A percentile compares a stretch with the other conserved stretches of the same genome.
Conservation (phyloP, 2,888 invertebrate species). For the Cylindroiulus punctatus region DNA sequence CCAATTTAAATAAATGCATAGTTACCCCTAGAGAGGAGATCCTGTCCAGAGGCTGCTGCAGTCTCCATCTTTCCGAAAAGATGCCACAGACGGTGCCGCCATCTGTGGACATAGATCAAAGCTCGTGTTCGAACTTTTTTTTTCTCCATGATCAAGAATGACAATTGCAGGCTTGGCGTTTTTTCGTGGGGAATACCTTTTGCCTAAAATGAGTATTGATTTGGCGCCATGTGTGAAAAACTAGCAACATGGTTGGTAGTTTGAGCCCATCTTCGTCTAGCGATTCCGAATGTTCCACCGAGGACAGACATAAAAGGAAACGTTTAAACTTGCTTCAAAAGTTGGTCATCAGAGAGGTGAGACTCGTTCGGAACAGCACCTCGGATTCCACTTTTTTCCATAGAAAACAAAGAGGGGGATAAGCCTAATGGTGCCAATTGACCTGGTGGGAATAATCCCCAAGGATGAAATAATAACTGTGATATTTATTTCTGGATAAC, state of each 20-base stretch:
- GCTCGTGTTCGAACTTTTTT: not conserved
- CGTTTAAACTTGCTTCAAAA: slow-evolving; percentile 53
- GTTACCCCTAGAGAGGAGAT: no score
- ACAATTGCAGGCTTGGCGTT: slow-evolving; percentile 18
- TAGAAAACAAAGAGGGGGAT: not conserved
- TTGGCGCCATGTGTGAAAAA: slow-evolving; percentile 52
- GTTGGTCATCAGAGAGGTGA: slow-evolving; percentile 53
- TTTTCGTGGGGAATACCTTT: slow-evolving; percentile 18
- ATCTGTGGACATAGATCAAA: not conserved
- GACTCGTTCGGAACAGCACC: slow-evolving; percentile 5
- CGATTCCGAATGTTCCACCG: not conserved
- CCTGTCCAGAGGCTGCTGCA: no score
- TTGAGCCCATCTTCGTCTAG: slow-evolving; percentile 12
- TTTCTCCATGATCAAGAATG: not conserved
- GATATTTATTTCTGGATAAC: not conserved
- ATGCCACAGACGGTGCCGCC: not conserved
- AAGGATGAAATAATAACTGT: not conserved
- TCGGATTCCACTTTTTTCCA: not conserved
- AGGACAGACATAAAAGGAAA: not conserved
- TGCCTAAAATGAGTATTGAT: not conserved
- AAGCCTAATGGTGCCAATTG: slow-evolving; percentile 10
- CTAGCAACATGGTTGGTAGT: slow-evolving; percentile 37
- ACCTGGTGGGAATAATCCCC: not conserved
- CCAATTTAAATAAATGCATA: no score
- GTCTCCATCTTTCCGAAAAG: no score